Evolutionary conservation across 2,888 invertebrate species (phyloP), one percentile per base, ranked within the genome.

Genomic region (Mimas tiliae): DNA sequence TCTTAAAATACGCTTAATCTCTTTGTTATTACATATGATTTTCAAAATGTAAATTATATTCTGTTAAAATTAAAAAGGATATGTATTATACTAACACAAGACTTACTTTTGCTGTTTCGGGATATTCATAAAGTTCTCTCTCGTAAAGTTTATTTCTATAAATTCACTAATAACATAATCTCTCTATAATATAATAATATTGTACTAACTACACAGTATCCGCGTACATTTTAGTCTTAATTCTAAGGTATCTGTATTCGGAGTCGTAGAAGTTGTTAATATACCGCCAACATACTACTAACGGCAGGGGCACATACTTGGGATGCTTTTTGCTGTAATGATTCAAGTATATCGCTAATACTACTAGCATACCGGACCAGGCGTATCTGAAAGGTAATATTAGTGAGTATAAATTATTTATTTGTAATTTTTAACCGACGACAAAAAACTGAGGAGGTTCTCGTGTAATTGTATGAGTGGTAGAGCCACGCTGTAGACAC

Each of bases 281-380:
- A 65, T 81, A 85, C 0, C 82, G 76, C 84, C 87, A 87, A 65
- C 88, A 86, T 0, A 66, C 69, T 0, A 76, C 68, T 1, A 89
- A 19, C 0, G 77, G 72, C 1, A 55, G 52, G 0, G 93, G 93
- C 0, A 89, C 76, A 55, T 91, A 92, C 2, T 84, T 80, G 0
- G 95, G 95, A 74, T 95, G 89, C 69, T 94, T 95, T 86, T 98
- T 99, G 85, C 97, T 97, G 85, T 96, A 97, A 64, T 99, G 95
- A 92, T 98, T 99, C n/a, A 99, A 91, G 88, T 98, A 99, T 81
- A 99, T 98, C 7, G 99, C 99, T 42, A 98, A 73, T 0, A 98
- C 94, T 0, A 99, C 98, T 65, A 99, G 93, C 75, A 97, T 84
- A 0, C 98, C 99, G 0, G 98, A 97, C 97, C 98, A 99, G 0